Percentiles rank a stretch among this genome's conserved stretches.
These are phyloP conservation scores for Spisula solida DNA, from an alignment of 2,888 invertebrate species.

Conservation along the genomic window DNA sequence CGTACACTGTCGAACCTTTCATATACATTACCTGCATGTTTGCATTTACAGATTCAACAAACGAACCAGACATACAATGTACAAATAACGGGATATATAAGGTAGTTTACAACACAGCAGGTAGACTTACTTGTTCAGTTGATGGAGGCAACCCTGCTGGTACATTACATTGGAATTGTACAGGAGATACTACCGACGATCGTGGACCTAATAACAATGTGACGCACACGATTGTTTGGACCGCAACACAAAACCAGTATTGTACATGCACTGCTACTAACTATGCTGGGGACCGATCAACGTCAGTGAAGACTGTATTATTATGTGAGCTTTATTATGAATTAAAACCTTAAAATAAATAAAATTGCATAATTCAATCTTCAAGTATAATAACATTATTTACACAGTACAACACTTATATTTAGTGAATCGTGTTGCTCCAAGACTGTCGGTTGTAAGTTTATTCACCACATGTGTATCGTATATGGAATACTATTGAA, in stretches of 20 bases:
- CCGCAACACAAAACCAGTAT: not conserved
- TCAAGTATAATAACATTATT: too few relatives aligned
- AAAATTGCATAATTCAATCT: too few relatives aligned
- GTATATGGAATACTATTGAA: too few relatives aligned
- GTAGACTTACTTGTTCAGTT: not conserved
- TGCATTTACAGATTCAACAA: not conserved
- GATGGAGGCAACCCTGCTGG: conserved; percentile 11
- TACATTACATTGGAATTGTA: not conserved
- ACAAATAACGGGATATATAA: not conserved
- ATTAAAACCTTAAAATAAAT: too few relatives aligned
- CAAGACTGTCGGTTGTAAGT: too few relatives aligned
- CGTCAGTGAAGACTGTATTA: not conserved
- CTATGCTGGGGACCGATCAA: not conserved
- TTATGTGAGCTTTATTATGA: not conserved
- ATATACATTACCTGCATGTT: too few relatives aligned
- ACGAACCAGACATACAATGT: not conserved
- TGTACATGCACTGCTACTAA: not conserved
- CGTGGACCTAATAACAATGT: not conserved
- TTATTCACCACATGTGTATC: too few relatives aligned
- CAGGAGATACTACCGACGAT: not conserved
- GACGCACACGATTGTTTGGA: not conserved
- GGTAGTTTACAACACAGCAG: not conserved
- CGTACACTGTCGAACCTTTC: too few relatives aligned
- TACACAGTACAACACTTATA: too few relatives aligned
- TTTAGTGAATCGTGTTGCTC: too few relatives aligned